A percentile compares a stretch with the other conserved stretches of the same genome.
Evolutionary conservation across 2,797 vertebrate genomes (phyloP).

Genomic region (Vultur gryphus): DNA sequence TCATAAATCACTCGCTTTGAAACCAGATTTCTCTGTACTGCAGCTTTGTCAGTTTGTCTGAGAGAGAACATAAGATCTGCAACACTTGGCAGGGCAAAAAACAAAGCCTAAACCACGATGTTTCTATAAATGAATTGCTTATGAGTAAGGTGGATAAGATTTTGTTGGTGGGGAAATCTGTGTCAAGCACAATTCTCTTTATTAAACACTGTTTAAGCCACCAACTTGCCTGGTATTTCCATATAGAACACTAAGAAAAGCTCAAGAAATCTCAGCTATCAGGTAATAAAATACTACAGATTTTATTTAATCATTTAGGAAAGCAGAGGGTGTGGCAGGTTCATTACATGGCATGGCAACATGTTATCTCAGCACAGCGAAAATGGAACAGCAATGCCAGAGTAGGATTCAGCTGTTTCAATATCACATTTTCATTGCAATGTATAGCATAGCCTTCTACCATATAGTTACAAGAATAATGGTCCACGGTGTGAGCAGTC

Average conservation of each 20-base stretch:
- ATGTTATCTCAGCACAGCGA: background rate
- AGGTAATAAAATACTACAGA: background rate
- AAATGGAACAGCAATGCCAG: background rate
- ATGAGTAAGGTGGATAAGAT: background rate
- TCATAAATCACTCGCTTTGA: slow-evolving; percentile 35
- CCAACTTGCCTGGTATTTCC: background rate
- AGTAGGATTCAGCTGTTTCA: background rate
- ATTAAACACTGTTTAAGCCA: background rate
- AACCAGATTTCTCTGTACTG: slow-evolving; percentile 19
- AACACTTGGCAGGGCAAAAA: background rate
- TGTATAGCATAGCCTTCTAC: too few relatives aligned
- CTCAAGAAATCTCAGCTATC: background rate
- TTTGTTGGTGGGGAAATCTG: background rate
- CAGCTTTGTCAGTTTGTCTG: slow-evolving; percentile 7
- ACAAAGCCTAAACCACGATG: background rate
- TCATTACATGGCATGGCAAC: background rate
- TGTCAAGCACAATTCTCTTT: background rate
- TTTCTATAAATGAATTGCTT: background rate
- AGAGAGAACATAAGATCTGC: background rate
- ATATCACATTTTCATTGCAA: background rate
- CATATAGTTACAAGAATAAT: accelerated
- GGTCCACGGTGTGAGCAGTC: background rate
- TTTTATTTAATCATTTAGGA: background rate
- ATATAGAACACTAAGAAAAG: background rate
- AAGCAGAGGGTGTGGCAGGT: background rate